Conservation (phyloP, 2,113 vertebrate genomes). For the Vanacampus margaritifer region DNA sequence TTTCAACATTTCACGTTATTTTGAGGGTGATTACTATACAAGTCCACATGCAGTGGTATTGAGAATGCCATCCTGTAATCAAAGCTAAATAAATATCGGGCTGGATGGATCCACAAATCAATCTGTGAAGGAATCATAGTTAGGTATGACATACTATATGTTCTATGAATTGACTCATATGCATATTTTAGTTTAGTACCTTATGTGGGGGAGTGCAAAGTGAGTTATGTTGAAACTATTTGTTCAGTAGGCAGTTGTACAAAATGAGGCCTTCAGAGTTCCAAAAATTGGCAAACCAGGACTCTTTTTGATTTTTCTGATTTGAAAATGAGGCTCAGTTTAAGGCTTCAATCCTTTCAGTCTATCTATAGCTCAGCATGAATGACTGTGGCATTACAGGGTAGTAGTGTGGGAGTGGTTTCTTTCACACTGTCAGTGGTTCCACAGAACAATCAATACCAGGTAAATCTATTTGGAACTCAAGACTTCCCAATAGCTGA, state of each 20-base stretch:
- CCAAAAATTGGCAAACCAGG: conserved; percentile 14
- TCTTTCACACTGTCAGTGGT: conserved; percentile 25
- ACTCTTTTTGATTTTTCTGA: conserved; percentile 24
- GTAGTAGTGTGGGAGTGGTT: conserved; percentile 5
- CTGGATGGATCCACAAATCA: background rate
- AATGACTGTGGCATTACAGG: conserved; percentile 20
- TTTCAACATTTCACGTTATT: background rate
- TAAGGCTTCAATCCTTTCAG: conserved; percentile 45
- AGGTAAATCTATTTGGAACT: conserved; percentile 26
- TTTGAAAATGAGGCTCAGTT: conserved; percentile 31
- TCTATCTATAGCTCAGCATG: conserved; percentile 25
- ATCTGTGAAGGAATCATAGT: background rate
- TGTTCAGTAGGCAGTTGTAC: background rate
- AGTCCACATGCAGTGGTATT: background rate
- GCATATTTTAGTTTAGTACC: background rate
- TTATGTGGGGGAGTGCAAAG: background rate
- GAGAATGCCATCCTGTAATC: background rate
- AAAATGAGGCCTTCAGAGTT: background rate
- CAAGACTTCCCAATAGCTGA: conserved; percentile 6
- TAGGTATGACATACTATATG: background rate
- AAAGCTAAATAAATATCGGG: background rate
- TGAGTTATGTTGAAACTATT: background rate
- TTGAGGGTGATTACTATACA: background rate
- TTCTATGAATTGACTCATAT: background rate
- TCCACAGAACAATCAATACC: conserved; percentile 15